These are phyloP conservation scores for Cremastobaeus sp. DNA, from an alignment of 2,888 invertebrate species.

Conservation along the genomic window DNA sequence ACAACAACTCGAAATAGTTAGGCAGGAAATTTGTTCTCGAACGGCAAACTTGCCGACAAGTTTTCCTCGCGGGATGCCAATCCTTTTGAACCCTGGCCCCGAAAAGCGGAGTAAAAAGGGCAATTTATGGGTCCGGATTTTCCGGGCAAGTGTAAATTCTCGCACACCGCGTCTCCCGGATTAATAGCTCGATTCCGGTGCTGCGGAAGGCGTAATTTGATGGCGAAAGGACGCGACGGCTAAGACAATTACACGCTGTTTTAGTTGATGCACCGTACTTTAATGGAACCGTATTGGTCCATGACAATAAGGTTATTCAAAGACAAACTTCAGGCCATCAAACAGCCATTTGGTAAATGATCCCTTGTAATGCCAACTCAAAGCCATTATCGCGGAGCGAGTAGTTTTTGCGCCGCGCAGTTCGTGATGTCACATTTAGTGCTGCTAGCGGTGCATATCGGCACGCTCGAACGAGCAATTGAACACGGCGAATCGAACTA, in stretches of 20 bases:
- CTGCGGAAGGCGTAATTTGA: conserved; percentile 13
- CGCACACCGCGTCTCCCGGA: background rate
- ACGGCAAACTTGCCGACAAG: too few species aligned
- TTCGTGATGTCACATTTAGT: conserved; percentile 9
- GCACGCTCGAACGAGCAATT: conserved; percentile 13
- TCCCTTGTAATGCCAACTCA: conserved; percentile 15
- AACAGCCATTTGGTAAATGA: conserved; percentile 38
- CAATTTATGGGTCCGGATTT: too few species aligned
- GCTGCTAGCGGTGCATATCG: conserved; percentile 18
- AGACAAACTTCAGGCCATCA: conserved; percentile 43
- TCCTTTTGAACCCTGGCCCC: too few species aligned
- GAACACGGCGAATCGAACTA: conserved; percentile 1
- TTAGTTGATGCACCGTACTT: conserved; percentile 15
- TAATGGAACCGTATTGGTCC: conserved; percentile 46
- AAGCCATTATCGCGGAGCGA: conserved; percentile 5
- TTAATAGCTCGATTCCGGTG: background rate
- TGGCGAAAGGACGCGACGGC: background rate
- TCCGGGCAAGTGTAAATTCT: too few species aligned
- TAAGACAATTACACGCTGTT: conserved; percentile 18
- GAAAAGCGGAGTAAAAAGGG: too few species aligned
- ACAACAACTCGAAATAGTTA: too few species aligned
- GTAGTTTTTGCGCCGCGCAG: too few species aligned
- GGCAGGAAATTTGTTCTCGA: too few species aligned
- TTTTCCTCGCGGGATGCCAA: too few species aligned
- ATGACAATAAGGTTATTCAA: conserved; percentile 48